A percentile compares a stretch with the other conserved stretches of the same genome.
Evolutionary conservation across 2,797 vertebrate genomes (phyloP).

Genomic region (Glyptemys insculpta): DNA sequence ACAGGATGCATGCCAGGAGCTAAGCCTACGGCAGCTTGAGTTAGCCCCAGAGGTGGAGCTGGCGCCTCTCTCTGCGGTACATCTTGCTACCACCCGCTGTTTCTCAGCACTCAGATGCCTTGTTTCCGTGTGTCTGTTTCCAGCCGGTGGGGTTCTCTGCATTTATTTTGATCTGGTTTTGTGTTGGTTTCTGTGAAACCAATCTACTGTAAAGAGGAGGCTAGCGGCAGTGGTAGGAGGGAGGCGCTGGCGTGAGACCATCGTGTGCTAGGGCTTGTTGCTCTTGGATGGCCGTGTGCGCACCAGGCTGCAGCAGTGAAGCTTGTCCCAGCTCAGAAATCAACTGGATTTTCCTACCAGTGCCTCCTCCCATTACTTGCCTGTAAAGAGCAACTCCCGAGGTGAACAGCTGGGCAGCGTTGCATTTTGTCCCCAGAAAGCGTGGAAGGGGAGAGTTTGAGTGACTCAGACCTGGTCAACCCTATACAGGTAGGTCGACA

Average conservation of each 20-base stretch:
- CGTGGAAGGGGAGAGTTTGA: neutral
- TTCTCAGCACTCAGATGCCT: neutral
- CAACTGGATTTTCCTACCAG: neutral
- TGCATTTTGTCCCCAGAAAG: neutral
- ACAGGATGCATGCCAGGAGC: neutral
- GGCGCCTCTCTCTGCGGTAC: neutral
- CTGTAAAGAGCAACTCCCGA: neutral
- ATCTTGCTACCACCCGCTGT: neutral
- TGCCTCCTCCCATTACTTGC: neutral
- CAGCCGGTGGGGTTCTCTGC: fast-evolving
- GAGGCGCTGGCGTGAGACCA: fast-evolving
- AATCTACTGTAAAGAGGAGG: neutral
- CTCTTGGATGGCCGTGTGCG: neutral
- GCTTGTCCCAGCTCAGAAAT: neutral
- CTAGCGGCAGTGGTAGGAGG: too few relatives aligned
- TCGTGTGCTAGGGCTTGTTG: neutral
- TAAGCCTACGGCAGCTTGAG: neutral
- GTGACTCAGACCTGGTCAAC: neutral
- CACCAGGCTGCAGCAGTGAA: neutral
- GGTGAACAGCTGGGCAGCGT: neutral
- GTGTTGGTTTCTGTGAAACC: too few relatives aligned
- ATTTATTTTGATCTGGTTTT: neutral
- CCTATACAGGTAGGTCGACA: too few relatives aligned
- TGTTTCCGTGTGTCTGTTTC: neutral
- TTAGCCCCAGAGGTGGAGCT: neutral